Evolutionary conservation across 1,140 invertebrate species (phyloP), one percentile per base, ranked within the genome.

Genomic region (Lepidotrigona ventralis): DNA sequence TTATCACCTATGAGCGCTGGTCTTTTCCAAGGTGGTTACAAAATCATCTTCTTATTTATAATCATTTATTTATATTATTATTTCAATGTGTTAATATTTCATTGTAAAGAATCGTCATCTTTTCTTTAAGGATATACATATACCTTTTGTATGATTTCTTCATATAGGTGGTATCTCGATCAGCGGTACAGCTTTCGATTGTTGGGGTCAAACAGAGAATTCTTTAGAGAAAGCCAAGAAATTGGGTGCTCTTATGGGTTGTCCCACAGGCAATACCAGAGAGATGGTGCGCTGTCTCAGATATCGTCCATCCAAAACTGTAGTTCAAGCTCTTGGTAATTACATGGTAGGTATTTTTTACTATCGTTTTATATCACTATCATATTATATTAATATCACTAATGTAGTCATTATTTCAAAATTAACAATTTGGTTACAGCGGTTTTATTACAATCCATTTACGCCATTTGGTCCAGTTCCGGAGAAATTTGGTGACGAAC

Each of bases 201-300:
- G 95, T 4, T 98, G 97, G 97, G 95, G 96, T 0, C 94, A 97
- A 63, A 95, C 96, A 2, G 94, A 96, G 89, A 95, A 96, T 60
- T 94, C 97, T 0, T 91, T 95, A 4, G 94, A 96, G 83, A 97
- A 97, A 88, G 95, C 97, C 0, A 95, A 95, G 69, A 94, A 95
- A 84, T 90, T 98, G 6, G 96, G 96, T 0, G 88, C 92, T 5
- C 93, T 95, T 9, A 93, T 98, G 2, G 97, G 97, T 84, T 98
- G 97, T 91, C 95, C 96, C 0, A 95, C 94, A 21, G 78, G 89
- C 58, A 94, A 92, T 74, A 95, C 88, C 56, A 90, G 93, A 80
- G 94, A 96, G n/a, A 95, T 98, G 92, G 92, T 97, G 1, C 95
- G 96, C 33, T 98, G 98, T 92, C 93, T 98, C 0, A 95, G 95